Percentiles rank a stretch among this genome's conserved stretches.
Evolutionary conservation across 1,140 invertebrate genomes (phyloP).

Genomic region (Cyclargus thomasi): DNA sequence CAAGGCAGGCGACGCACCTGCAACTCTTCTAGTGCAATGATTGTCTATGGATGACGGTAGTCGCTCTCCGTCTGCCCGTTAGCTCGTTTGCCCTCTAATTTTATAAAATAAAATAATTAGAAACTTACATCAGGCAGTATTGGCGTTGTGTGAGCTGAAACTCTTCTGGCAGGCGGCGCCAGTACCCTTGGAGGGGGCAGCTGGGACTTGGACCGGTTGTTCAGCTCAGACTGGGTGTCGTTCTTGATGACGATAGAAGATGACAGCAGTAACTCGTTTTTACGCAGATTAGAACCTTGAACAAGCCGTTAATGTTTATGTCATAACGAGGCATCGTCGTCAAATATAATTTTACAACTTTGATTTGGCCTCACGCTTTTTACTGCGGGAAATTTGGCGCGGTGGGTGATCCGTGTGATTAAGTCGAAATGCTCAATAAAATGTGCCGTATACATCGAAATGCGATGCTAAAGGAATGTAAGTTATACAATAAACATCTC

Average conservation of each 20-base stretch:
- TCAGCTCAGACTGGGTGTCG: conserved; percentile 79
- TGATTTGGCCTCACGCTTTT: neutral
- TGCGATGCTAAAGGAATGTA: no score
- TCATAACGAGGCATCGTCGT: neutral
- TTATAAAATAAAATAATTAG: no score
- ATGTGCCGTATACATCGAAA: no score
- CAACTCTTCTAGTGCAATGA: no score
- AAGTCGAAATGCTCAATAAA: no score
- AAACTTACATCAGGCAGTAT: conserved; percentile 58
- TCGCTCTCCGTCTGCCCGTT: no score
- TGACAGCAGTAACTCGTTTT: conserved; percentile 75
- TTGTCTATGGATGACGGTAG: no score
- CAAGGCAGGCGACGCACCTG: no score
- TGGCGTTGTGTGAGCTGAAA: conserved; percentile 59
- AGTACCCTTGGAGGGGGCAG: conserved; percentile 50
- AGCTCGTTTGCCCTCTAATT: no score
- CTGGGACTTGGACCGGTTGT: conserved; percentile 51
- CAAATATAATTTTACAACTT: neutral
- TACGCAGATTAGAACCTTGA: conserved; percentile 65
- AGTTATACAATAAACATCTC: no score
- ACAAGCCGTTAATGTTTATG: conserved; percentile 16
- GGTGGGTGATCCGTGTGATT: no score
- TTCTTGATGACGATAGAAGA: conserved; percentile 79
- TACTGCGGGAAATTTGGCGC: neutral
- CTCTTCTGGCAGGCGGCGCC: conserved; percentile 42